phyloP scores from a whole-genome alignment of 2,797 vertebrate genomes.

The Pangasius sanitwongsei region DNA sequence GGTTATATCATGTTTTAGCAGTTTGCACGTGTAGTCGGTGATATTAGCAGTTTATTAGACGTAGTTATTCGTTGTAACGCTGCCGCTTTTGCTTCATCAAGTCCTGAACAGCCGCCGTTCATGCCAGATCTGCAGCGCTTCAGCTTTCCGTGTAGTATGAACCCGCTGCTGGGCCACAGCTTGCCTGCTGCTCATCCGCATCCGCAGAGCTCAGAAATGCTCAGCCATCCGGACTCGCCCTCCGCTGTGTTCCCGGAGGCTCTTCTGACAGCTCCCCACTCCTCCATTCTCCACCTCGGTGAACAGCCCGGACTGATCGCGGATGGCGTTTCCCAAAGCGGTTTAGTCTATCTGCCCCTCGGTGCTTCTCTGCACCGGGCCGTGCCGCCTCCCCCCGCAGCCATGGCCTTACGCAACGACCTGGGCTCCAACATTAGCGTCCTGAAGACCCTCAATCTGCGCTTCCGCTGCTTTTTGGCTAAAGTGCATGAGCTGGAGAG shows the following conservation, averaged over 20 bases:
- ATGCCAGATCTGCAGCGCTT: constrained; percentile 86
- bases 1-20: not conserved
- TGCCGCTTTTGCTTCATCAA: not conserved
- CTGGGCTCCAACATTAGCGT: constrained; percentile 96
- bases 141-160: constrained; percentile 86
- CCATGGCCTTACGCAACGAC: constrained; percentile 94
- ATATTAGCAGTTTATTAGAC: not conserved
- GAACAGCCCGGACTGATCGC: constrained; percentile 62
- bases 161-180: constrained; percentile 87
- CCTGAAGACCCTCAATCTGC: constrained; percentile 92
- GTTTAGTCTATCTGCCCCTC: constrained; percentile 51
- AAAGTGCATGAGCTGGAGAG: constrained; percentile 96
- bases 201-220: constrained; percentile 66
- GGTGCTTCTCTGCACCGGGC: constrained; percentile 64
- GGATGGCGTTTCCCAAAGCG: constrained; percentile 38
- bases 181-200: constrained; percentile 82
- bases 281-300: constrained; percentile 64
- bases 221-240: constrained; percentile 74
- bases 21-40: not conserved
- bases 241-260: constrained; percentile 72
- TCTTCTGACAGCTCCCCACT: constrained; percentile 66
- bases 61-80: constrained; percentile 25
- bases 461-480: constrained; percentile 94
- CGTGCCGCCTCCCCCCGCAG: constrained; percentile 76
- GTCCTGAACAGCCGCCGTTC: constrained; percentile 65